Percentiles rank a stretch among this genome's conserved stretches.
These are phyloP conservation scores for Pyralis farinalis DNA, from an alignment of 2,888 invertebrate species.

Conservation along the genomic window DNA sequence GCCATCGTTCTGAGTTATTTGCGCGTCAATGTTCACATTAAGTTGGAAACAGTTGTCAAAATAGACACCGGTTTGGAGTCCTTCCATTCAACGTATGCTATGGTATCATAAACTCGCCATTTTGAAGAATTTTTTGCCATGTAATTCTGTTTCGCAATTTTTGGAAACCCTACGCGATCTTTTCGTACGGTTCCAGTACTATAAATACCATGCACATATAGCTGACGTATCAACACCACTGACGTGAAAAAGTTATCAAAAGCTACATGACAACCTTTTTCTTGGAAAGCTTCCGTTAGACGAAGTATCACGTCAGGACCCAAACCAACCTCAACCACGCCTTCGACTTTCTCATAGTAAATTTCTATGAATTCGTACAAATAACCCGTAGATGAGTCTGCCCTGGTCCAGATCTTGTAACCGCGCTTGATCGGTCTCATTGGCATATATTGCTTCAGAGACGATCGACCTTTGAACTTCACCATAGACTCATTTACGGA, in stretches of 20 bases:
- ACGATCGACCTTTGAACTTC: too few species aligned
- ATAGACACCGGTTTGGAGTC: conserved; percentile 8
- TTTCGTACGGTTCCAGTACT: conserved; percentile 7
- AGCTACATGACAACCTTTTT: conserved; percentile 1
- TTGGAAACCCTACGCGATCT: conserved; percentile 1
- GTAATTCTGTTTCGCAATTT: neutral
- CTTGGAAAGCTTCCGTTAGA: conserved; percentile 1
- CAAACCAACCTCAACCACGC: too few species aligned
- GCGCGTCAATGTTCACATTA: neutral
- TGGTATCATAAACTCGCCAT: neutral
- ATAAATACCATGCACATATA: conserved; percentile 1
- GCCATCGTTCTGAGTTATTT: conserved; percentile 10
- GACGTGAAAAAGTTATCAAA: conserved; percentile 8
- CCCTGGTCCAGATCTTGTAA: too few species aligned
- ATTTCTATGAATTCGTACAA: too few species aligned
- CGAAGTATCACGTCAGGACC: conserved; percentile 1
- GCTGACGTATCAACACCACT: conserved; percentile 6
- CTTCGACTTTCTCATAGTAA: too few species aligned
- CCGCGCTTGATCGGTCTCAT: too few species aligned
- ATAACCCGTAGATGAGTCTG: too few species aligned
- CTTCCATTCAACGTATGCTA: conserved; percentile 5
- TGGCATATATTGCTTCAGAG: too few species aligned
- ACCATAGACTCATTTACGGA: too few species aligned
- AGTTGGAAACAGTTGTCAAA: neutral
- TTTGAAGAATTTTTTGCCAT: neutral